Evolutionary conservation across 2,113 vertebrate species (phyloP), one percentile per base, ranked within the genome.

Genomic region (Nipponia nippon): DNA sequence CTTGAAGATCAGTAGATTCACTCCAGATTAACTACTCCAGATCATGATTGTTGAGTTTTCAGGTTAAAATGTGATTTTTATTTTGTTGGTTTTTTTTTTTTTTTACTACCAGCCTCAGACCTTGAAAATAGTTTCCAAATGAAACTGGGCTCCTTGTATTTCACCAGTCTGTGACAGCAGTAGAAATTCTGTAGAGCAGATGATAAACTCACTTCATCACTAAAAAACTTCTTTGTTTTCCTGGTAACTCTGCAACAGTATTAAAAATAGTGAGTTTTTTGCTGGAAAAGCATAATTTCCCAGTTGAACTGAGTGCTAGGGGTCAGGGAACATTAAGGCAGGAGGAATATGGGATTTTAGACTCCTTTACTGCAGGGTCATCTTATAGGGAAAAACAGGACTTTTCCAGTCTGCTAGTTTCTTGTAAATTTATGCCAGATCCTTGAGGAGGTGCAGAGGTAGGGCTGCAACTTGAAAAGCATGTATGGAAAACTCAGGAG

Each of bases 321-420:
- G 50, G 8, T 42, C 4, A 44, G n/a, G 46, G 44, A 49, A 38
- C 16, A 55, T 36, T 13, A 49, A 73, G 29, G n/a, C 47, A 62
- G 38, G 79, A 87, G 46, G 58, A 59, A 8, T 50, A 8, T 14
- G 6, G 27, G 16, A 16, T 21, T 72, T 90, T 16, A 47, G 40
- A 26, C 15, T 70, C 26, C 16, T 47, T 30, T 72, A 7, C 20
- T 65, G 10, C 23, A n/a, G 26, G 13, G 38, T 71, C 42, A n/a
- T 36, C 20, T 49, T 0, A 0, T 7, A 32, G 46, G 27, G 40
- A 49, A 83, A 59, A 78, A 0, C 17, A 29, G 11, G 80, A 52
- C 71, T 72, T 66, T 21, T 55, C 38, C 21, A 38, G 3, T 29
- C 42, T 59, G 10, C 23, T 38, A 3, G 1, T 25, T 66, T 53